Evolutionary conservation across 2,113 vertebrate species (phyloP).

Genomic region (Pollimyrus isidori): DNA sequence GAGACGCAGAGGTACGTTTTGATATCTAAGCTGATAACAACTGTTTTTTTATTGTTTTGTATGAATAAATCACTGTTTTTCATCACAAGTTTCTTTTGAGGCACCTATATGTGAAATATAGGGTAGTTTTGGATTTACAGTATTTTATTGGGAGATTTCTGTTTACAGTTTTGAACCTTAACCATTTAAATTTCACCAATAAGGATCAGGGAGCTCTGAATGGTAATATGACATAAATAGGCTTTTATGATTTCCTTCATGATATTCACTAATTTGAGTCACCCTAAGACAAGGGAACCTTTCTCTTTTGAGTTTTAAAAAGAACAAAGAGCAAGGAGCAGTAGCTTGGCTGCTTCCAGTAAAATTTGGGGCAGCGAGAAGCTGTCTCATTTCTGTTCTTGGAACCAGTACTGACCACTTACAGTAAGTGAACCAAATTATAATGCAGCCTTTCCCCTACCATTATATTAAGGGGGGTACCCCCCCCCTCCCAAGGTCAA

Average conservation of each 20-base stretch:
- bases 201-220: neutral
- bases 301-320: neutral
- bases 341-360: neutral
- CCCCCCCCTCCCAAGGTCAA: no score
- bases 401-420: neutral
- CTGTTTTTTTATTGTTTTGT: neutral
- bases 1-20: neutral
- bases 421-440: neutral
- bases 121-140: neutral
- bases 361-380: neutral
- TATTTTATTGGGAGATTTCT: neutral
- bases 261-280: neutral
- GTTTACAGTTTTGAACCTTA: neutral
- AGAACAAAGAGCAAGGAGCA: neutral
- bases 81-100: neutral
- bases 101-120: neutral
- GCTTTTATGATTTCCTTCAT: neutral
- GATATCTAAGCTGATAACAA: neutral
- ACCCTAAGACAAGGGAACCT: neutral
- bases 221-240: neutral
- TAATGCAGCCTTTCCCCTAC: no score
- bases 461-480: no score
- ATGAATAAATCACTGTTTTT: neutral
- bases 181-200: neutral
- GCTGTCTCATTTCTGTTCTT: neutral